Evolutionary conservation across 2,113 vertebrate species (phyloP), one percentile per base, ranked within the genome.

Genomic region (Corydoras maculifer): DNA sequence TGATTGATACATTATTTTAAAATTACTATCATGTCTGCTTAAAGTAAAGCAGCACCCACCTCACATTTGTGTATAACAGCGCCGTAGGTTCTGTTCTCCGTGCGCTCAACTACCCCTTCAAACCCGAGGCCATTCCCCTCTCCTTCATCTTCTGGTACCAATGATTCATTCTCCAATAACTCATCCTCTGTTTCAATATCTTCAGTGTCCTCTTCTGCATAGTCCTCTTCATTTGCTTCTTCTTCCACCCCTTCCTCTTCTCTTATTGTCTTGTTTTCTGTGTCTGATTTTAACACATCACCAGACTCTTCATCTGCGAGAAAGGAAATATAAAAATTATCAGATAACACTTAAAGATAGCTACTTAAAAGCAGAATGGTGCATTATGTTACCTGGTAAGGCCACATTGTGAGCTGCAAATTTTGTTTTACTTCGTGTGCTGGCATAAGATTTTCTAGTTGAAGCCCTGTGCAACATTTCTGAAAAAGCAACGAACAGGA

Each of bases 11-110:
- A 25, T 25, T 1, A 25, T 25, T 25, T 25, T 25, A 25, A 25
- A 25, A 25, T 1, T 55, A 55, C 8, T 55, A 55, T 13, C 12
- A 55, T 3, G 4, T 13, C 8, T 10, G 12, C n/a, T 5, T 25
- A 25, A 25, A 14, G 29, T 12, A 8, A 18, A 43, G 15, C 29
- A 32, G 14, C 3, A 62, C 90, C 89, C 82, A 99, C 96, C 93
- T 95, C 92, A 0, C 97, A 98, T 84, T 93, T 94, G 88, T 99
- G 97, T 0, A 92, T 98, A 83, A 97, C 84, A 0, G 96, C 96
- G 81, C 97, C 93, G 0, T 99, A 99, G 5, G 92, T 89, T 77
- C 95, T 93, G 0, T 96, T 95, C 82, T 99, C 96, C 0, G 89
- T 95, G 30, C 96, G 87, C 82, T 90, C 92, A 2, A 89, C 88